phyloP scores from a whole-genome alignment of 2,113 vertebrate species.

The Strix uralensis region DNA sequence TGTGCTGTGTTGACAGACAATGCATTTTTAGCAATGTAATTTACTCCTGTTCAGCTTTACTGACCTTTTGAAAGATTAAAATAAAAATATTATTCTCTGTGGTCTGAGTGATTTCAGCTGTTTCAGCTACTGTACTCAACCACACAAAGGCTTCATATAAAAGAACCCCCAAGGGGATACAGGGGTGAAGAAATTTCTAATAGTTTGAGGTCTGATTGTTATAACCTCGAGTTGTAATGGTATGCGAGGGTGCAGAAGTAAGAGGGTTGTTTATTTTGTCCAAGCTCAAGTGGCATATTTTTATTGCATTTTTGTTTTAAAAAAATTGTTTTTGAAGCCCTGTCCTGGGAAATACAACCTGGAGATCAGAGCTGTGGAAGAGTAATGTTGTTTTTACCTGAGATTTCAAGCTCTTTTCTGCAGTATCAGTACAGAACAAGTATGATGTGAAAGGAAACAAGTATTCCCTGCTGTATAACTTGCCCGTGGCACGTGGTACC shows the following conservation, averaged over 20 bases:
- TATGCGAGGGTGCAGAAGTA: not conserved
- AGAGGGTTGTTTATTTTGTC: not conserved
- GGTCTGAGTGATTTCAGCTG: conserved; percentile 45
- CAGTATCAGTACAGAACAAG: not conserved
- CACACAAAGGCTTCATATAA: conserved; percentile 36
- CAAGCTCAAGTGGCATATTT: not conserved
- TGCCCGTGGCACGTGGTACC: fast-evolving
- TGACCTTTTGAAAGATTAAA: conserved; percentile 74
- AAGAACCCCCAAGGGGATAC: conserved; percentile 1
- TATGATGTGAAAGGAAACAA: not conserved
- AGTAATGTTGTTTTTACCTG: not conserved
- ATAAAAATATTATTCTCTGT: conserved; percentile 68
- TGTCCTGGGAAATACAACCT: not conserved
- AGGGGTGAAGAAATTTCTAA: not conserved
- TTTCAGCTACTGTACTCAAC: conserved; percentile 27
- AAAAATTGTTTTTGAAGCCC: not conserved
- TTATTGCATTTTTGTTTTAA: not conserved
- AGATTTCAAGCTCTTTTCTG: not conserved
- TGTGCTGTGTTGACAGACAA: conserved; percentile 51
- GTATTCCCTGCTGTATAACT: not conserved
- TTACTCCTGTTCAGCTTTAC: conserved; percentile 65
- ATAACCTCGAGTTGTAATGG: not conserved
- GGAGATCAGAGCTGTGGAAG: not conserved
- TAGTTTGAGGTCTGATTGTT: conserved; percentile 1
- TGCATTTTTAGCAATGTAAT: conserved; percentile 65